phyloP scores from a whole-genome alignment of 2,113 vertebrate species.

The Etia nguti region DNA sequence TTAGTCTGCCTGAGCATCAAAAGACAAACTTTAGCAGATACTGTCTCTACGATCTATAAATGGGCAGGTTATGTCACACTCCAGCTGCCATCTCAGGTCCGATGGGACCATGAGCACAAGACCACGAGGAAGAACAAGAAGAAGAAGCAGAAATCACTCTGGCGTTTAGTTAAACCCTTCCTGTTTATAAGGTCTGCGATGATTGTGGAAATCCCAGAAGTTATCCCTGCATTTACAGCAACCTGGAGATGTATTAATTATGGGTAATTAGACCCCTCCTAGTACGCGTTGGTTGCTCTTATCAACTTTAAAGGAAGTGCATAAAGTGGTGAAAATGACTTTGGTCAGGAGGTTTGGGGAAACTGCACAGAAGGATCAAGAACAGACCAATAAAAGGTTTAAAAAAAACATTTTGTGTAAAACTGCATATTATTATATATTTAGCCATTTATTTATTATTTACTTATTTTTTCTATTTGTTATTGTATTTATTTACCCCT shows the following conservation, averaged over 20 bases:
- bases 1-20: constrained; percentile 21
- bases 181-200: constrained; percentile 62
- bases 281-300: constrained; percentile 39
- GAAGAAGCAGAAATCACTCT: background rate
- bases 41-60: constrained; percentile 3
- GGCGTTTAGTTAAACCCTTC: constrained; percentile 64
- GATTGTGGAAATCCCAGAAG: constrained; percentile 35
- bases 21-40: background rate
- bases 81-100: background rate
- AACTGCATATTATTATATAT: background rate
- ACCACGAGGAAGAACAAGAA: background rate
- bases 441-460: background rate
- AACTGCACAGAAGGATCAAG: background rate
- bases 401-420: background rate
- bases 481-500: background rate
- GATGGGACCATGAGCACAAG: background rate
- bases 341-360: background rate
- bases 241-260: constrained; percentile 48
- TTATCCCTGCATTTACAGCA: background rate
- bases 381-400: background rate
- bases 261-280: constrained; percentile 65
- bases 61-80: background rate
- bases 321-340: background rate
- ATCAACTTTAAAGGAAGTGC: constrained; percentile 44
- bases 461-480: background rate